Evolutionary conservation across 2,888 invertebrate species (phyloP), one percentile per base, ranked within the genome.

Genomic region (Leptinotarsa peninsularis): DNA sequence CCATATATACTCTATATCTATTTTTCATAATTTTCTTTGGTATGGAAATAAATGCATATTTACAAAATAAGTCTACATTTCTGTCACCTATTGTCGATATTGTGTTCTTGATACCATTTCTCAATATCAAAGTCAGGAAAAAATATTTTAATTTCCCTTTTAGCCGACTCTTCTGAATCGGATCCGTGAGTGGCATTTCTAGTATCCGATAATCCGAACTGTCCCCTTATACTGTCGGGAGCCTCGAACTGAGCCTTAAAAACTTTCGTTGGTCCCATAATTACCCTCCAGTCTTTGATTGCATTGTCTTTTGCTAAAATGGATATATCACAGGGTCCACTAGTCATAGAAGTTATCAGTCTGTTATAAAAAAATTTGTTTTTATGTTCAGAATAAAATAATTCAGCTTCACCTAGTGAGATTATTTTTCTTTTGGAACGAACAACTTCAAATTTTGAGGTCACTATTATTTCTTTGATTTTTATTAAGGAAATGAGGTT

Each of bases 131-230:
- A 97, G 23, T 96, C 92, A 0, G 96, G 95, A 86, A 97, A 97
- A 85, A 98, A 93, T 86, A 97, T 93, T 58, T 89, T 88, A 66
- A 97, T 95, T 89, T 98, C 98, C 75, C 92, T 90, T 79, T 89
- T 88, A 0, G 94, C 96, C 7, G 96, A 94, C 84, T 91, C 90
- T 63, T 89, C 87, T 0, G 95, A 95, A 91, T 96, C 96, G 86
- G 98, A 97, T 18, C 98, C 98, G 89, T 98, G 98, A 14, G 95
- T 94, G 2, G 95, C 96, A 90, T 98, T 98, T 83, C 98, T 92
- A 0, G 98, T 98, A 86, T 98, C 98, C 0, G 98, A 96, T 21
- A 98, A 89, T 0, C 98, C 98, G 89, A 94, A 96, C 84, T 91
- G 90, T 2, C 96, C 96, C 82, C 98, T 90, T 78, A 98, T 92